phyloP scores from a whole-genome alignment of 2,113 vertebrate genomes.

The Scophthalmus maximus region DNA sequence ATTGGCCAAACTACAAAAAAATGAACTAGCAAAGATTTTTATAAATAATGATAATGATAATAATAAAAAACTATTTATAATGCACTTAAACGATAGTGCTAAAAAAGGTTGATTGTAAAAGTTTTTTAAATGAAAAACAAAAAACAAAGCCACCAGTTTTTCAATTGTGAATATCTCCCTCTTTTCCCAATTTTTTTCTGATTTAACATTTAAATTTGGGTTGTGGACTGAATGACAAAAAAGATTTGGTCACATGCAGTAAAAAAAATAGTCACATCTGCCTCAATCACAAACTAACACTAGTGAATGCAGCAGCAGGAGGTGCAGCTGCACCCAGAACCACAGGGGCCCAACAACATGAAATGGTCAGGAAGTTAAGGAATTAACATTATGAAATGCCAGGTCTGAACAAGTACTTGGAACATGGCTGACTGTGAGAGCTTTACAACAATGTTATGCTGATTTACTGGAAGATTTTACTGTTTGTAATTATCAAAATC shows the following conservation, averaged over 20 bases:
- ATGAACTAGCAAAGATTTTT: no score
- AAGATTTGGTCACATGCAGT: slow-evolving; percentile 21
- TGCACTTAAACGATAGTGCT: no score
- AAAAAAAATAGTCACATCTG: slow-evolving; percentile 26
- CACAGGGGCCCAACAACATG: slow-evolving; percentile 41
- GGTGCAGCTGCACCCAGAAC: slow-evolving; percentile 47
- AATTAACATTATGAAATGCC: slow-evolving; percentile 24
- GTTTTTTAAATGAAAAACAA: no score
- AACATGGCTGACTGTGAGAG: background rate
- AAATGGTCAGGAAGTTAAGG: slow-evolving; percentile 42
- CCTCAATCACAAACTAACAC: slow-evolving; percentile 10
- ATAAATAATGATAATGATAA: no score
- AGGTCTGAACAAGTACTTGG: slow-evolving; percentile 2
- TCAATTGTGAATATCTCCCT: no score
- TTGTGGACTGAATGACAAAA: no score
- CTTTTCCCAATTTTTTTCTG: no score
- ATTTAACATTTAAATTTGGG: no score
- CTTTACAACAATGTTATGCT: background rate
- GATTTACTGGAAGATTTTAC: background rate
- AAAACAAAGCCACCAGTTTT: no score
- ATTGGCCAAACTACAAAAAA: no score
- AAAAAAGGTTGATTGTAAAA: no score
- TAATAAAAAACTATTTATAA: no score
- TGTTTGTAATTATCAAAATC: background rate
- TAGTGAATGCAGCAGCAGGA: slow-evolving; percentile 33